Evolutionary conservation across 2,797 vertebrate species (phyloP).

Genomic region (Anomalospiza imberbis): DNA sequence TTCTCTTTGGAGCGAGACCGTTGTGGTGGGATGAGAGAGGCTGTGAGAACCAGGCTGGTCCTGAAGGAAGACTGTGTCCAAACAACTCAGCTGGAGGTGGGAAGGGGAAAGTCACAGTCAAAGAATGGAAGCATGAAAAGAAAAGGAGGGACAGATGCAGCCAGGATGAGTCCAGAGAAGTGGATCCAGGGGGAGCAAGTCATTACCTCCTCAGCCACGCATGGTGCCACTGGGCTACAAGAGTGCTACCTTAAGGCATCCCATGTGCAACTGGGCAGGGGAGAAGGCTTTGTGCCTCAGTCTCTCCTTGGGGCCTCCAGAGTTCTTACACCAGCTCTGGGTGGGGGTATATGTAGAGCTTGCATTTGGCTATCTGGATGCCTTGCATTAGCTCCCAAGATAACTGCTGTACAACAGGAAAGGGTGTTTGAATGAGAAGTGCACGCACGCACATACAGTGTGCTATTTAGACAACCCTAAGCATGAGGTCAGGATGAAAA

Average conservation of each 20-base stretch:
- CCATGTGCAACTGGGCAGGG: accelerated
- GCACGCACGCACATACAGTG: slow-evolving; percentile 50
- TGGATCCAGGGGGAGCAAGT: neutral
- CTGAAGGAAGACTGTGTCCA: neutral
- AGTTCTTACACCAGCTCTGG: neutral
- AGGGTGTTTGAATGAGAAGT: slow-evolving; percentile 42
- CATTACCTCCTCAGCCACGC: neutral
- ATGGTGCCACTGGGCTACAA: neutral
- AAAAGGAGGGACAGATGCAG: neutral
- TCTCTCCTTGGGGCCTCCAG: neutral
- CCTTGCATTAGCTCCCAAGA: slow-evolving; percentile 34
- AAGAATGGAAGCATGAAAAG: neutral
- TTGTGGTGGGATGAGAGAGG: slow-evolving; percentile 5
- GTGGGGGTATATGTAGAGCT: neutral
- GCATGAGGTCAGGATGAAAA: slow-evolving; percentile 63
- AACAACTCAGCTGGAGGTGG: neutral
- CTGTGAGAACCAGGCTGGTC: slow-evolving; percentile 43
- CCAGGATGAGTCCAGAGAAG: neutral
- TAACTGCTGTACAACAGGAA: slow-evolving; percentile 51
- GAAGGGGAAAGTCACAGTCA: neutral
- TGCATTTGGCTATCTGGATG: neutral
- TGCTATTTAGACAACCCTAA: slow-evolving; percentile 59
- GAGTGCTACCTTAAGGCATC: neutral
- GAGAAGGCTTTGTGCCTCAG: neutral
- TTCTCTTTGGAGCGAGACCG: neutral